Evolutionary conservation across 2,888 invertebrate species (phyloP).

Genomic region (Tryphoninae sp.): DNA sequence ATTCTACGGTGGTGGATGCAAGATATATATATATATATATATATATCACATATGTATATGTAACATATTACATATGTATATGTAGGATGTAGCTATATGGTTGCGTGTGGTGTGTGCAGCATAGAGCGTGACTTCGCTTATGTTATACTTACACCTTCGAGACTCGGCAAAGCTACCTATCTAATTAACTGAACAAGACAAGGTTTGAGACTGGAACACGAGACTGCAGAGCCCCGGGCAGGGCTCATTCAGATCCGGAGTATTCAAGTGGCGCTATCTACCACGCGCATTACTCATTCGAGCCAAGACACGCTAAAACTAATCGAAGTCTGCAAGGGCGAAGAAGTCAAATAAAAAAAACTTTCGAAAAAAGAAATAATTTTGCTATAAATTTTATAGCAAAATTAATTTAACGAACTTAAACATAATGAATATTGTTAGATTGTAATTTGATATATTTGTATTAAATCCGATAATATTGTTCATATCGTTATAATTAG

Average conservation of each 20-base stretch:
- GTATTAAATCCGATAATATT: too few species aligned
- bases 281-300: too few species aligned
- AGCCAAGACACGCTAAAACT: too few species aligned
- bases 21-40: not conserved
- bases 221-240: not conserved
- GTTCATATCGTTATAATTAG: too few species aligned
- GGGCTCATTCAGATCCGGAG: not conserved
- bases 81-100: not conserved
- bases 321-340: too few species aligned
- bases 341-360: too few species aligned
- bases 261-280: not conserved
- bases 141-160: not conserved
- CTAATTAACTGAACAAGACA: slow-evolving; percentile 1
- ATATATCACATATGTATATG: not conserved
- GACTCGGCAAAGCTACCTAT: not conserved
- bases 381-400: too few species aligned
- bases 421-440: too few species aligned
- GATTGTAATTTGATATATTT: too few species aligned
- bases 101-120: not conserved
- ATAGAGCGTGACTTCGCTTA: not conserved
- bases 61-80: not conserved
- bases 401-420: too few species aligned
- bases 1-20: too few species aligned
- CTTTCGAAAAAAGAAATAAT: too few species aligned
- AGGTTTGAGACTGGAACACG: not conserved